Evolutionary conservation across 2,113 vertebrate species (phyloP).

Genomic region (Eulacestoma nigropectus): DNA sequence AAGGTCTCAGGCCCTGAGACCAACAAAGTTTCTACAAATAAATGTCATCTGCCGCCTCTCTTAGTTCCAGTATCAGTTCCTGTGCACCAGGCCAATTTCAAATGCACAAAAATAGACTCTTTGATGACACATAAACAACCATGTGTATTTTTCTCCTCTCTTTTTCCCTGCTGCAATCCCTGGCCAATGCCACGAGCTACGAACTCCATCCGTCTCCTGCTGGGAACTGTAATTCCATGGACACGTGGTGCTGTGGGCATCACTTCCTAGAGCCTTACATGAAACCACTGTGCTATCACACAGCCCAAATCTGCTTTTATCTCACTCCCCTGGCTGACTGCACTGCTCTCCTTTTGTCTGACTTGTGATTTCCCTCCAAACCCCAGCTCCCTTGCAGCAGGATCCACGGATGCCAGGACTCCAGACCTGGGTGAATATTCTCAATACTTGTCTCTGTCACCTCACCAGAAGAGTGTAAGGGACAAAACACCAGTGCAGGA

Average conservation of each 20-base stretch:
- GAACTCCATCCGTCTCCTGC: not conserved
- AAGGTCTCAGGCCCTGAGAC: not conserved
- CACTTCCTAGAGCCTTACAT: not conserved
- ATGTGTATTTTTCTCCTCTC: not conserved
- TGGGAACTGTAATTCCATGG: not conserved
- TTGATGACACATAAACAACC: not conserved
- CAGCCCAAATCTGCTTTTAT: not conserved
- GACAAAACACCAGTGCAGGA: not conserved
- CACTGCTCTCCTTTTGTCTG: not conserved
- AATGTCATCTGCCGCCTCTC: not conserved
- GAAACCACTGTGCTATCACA: not conserved
- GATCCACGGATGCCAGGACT: not conserved
- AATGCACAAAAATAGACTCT: not conserved
- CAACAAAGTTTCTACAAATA: not conserved
- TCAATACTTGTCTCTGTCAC: not conserved
- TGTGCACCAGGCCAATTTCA: not conserved
- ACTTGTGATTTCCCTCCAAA: not conserved
- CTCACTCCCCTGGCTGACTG: not conserved
- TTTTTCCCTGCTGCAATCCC: not conserved
- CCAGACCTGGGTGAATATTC: not conserved
- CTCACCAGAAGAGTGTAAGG: not conserved
- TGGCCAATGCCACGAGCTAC: not conserved
- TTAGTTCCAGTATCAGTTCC: not conserved
- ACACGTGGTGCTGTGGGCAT: accelerated
- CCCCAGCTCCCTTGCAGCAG: not conserved